These are phyloP conservation scores for Amphiprion clarkii DNA, from an alignment of 2,797 vertebrate species.

Conservation along the genomic window DNA sequence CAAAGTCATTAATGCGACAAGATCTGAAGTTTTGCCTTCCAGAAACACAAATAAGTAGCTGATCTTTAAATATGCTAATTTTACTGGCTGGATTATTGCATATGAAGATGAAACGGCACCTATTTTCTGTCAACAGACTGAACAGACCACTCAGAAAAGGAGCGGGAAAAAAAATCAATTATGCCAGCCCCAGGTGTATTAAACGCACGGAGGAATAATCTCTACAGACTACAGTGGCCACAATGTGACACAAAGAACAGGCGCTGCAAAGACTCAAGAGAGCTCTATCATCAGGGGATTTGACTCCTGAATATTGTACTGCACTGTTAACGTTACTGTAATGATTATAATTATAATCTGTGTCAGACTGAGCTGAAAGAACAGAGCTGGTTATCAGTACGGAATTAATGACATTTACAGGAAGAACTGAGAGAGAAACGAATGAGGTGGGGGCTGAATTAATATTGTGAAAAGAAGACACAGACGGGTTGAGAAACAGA, in stretches of 20 bases:
- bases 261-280: slow-evolving; percentile 54
- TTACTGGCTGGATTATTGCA: slow-evolving; percentile 26
- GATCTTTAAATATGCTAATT: slow-evolving; percentile 16
- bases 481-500: slow-evolving; percentile 46
- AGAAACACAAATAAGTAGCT: slow-evolving; percentile 12
- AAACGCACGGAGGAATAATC: slow-evolving; percentile 58
- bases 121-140: slow-evolving; percentile 20
- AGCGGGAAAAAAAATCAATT: slow-evolving; percentile 49
- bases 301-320: slow-evolving; percentile 67
- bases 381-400: slow-evolving; percentile 73
- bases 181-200: slow-evolving; percentile 58
- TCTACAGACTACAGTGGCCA: slow-evolving; percentile 38
- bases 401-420: slow-evolving; percentile 78
- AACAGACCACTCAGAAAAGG: slow-evolving; percentile 33
- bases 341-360: slow-evolving; percentile 77
- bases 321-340: slow-evolving; percentile 68
- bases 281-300: slow-evolving; percentile 66
- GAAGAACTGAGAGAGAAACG: slow-evolving; percentile 69
- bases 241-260: slow-evolving; percentile 58
- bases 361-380: slow-evolving; percentile 65
- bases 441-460: slow-evolving; percentile 65
- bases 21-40: slow-evolving; percentile 10
- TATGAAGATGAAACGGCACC: background rate
- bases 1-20: background rate
- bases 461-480: slow-evolving; percentile 63